Conservation (phyloP, 2,113 vertebrate genomes). For the Phrynosoma platyrhinos region DNA sequence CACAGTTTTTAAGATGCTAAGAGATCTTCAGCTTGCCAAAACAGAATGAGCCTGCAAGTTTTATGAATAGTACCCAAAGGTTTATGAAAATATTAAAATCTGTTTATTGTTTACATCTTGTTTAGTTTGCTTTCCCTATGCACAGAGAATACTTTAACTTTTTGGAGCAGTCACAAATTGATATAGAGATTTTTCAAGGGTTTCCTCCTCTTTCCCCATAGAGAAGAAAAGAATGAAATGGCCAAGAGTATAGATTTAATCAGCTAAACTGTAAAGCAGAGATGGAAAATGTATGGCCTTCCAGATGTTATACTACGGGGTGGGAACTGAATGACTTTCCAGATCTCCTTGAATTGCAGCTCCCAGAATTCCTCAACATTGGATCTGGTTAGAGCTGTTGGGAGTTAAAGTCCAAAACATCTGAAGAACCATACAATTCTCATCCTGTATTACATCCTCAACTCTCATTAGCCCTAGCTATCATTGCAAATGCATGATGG, state of each 20-base stretch:
- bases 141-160: background rate
- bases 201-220: background rate
- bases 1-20: constrained; percentile 55
- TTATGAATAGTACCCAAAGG: constrained; percentile 25
- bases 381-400: too few species aligned
- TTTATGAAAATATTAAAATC: constrained; percentile 36
- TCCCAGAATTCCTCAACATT: too few species aligned
- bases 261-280: background rate
- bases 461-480: too few species aligned
- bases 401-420: too few species aligned
- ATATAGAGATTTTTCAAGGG: constrained; percentile 25
- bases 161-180: constrained; percentile 12
- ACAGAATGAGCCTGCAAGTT: constrained; percentile 35
- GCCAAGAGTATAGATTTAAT: background rate
- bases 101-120: constrained; percentile 36
- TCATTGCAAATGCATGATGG: background rate
- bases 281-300: background rate
- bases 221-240: background rate
- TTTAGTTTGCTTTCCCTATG: background rate
- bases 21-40: constrained; percentile 5
- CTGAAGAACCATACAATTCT: too few species aligned
- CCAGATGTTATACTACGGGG: background rate
- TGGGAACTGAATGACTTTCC: too few species aligned
- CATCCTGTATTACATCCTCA: too few species aligned
- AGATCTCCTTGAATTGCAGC: too few species aligned